Percentiles rank a stretch among this genome's conserved stretches.
These are phyloP conservation scores for Platycheirus albimanus DNA, from an alignment of 2,888 invertebrate species.

Conservation along the genomic window DNA sequence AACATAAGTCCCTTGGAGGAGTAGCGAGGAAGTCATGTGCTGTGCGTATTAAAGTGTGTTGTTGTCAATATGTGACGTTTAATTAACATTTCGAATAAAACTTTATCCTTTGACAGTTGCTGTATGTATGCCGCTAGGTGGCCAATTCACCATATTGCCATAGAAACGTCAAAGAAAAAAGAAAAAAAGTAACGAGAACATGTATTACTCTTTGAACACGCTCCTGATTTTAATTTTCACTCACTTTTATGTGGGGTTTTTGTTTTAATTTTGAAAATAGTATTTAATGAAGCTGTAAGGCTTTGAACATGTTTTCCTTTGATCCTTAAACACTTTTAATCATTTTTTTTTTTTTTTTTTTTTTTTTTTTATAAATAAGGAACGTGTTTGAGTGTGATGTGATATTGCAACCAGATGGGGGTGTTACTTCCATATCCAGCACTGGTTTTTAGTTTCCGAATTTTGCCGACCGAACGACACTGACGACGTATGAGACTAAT, in stretches of 20 bases:
- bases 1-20: slow-evolving; percentile 17
- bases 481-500: no score
- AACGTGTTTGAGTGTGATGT: not conserved
- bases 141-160: no score
- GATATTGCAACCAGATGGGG: slow-evolving; percentile 59
- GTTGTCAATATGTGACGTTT: slow-evolving; percentile 52
- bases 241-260: not conserved
- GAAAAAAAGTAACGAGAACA: not conserved
- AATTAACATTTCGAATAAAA: slow-evolving; percentile 62
- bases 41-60: not conserved
- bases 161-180: slow-evolving; percentile 17
- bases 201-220: slow-evolving; percentile 5
- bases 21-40: slow-evolving; percentile 23
- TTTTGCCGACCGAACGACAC: slow-evolving; percentile 18
- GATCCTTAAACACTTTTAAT: slow-evolving; percentile 54
- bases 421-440: slow-evolving; percentile 15
- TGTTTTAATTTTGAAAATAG: slow-evolving; percentile 9
- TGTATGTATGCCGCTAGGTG: not conserved
- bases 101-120: slow-evolving; percentile 54
- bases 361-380: not conserved
- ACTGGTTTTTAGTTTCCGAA: slow-evolving; percentile 41
- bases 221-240: slow-evolving; percentile 13
- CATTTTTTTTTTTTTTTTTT: slow-evolving; percentile 7
- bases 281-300: slow-evolving; percentile 29
- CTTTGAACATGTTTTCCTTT: slow-evolving; percentile 38